phyloP scores from a whole-genome alignment of 2,113 vertebrate species.

The Riparia riparia region DNA sequence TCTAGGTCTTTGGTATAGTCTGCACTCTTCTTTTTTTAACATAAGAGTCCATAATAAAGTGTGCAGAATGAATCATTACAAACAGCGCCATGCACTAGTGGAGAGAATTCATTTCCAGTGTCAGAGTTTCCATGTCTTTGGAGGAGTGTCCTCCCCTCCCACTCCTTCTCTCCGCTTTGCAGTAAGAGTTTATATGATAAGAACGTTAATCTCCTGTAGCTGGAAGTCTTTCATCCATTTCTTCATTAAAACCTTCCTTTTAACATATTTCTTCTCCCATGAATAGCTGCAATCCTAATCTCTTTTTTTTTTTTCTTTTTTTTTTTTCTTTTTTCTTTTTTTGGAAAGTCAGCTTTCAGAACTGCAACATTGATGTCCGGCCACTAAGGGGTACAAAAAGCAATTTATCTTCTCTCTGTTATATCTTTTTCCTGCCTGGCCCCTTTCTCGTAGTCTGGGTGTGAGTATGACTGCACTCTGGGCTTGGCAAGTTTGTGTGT shows the following conservation, averaged over 20 bases:
- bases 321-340: not conserved
- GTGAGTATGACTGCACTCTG: not conserved
- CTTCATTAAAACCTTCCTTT: slow-evolving; percentile 43
- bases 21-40: not conserved
- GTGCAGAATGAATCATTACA: not conserved
- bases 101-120: not conserved
- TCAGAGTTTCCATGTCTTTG: not conserved
- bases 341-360: not conserved
- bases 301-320: not conserved
- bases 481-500: not conserved
- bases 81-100: not conserved
- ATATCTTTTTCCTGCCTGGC: not conserved
- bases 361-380: slow-evolving; percentile 10
- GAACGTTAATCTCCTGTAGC: not conserved
- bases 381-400: slow-evolving; percentile 8
- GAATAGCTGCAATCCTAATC: not conserved
- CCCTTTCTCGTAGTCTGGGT: accelerated
- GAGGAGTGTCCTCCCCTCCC: not conserved
- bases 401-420: not conserved
- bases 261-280: not conserved
- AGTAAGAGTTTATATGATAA: not conserved
- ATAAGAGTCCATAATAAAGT: not conserved
- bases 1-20: not conserved
- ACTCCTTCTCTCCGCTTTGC: not conserved
- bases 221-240: slow-evolving; percentile 10